Evolutionary conservation across 1,140 invertebrate species (phyloP), one percentile per base, ranked within the genome.

Genomic region (Uloborus diversus): DNA sequence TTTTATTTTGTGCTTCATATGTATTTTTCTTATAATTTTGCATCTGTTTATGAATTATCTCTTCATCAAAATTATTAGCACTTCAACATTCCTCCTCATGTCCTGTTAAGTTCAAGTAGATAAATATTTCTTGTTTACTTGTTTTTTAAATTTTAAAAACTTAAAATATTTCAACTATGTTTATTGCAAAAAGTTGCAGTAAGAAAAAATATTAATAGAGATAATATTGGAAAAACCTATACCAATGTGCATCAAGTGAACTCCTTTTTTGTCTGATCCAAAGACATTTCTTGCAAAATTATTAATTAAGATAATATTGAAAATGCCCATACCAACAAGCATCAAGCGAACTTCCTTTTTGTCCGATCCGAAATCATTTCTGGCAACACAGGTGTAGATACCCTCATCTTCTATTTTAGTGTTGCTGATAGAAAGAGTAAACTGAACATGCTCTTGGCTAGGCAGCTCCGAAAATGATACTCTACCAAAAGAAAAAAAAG

Each of bases 351-450:
- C 47, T 20, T 79, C 76, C 35, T 79, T 82, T 49, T 75, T 25
- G 62, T 82, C 81, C 27, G 61, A 68, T 1, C 81, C 81, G 68
- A 53, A 80, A 11, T 68, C 61, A 68, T 82, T 82, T 69, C 33
- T 75, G 3, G 70, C 81, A 56, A 75, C 37, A n/a, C 81, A 82
- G 3, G 81, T 53, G 33, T 81, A 82, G 51, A 80, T 32, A 23
- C 79, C 79, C 57, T 80, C 79, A 65, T 80, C 79, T 35, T 14
- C 30, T 17, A 37, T 17, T n/a, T 65, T 17, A 13, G 65, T 57
- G 5, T 59, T 42, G 42, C 14, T 57, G 14, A 80, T 73, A 3
- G 64, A 37, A 27, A 79, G 23, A 47, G 65, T 79, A 35, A 79
- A 79, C 56, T 79, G 25, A 4, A 49, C 25, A 62, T 59, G 42